Evolutionary conservation across 2,888 invertebrate genomes (phyloP).

Genomic region (Scaptomyza cyrtandrae): DNA sequence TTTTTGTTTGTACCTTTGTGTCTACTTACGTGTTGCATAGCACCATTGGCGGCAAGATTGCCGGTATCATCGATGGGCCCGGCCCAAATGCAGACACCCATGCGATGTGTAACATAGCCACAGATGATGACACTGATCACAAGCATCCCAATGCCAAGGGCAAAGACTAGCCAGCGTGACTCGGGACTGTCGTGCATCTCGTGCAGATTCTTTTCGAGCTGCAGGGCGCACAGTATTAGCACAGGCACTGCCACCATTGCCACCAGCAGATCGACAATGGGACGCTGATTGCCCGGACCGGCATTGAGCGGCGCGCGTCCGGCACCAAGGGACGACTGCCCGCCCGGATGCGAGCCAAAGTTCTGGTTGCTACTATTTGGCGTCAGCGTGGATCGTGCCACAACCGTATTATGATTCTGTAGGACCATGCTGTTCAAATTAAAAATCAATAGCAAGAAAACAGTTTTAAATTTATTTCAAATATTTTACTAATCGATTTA

Average conservation of each 20-base stretch:
- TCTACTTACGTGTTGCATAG: conserved; percentile 74
- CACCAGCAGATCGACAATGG: conserved; percentile 84
- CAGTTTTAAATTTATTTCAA: too few species aligned
- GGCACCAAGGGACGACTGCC: conserved; percentile 4
- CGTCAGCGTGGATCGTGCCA: conserved; percentile 70
- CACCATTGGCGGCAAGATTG: conserved; percentile 66
- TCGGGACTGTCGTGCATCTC: conserved; percentile 82
- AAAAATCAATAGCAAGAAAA: too few species aligned
- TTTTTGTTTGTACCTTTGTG: too few species aligned
- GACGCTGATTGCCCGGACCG: conserved; percentile 76
- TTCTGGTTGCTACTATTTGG: conserved; percentile 61
- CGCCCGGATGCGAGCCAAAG: conserved; percentile 38
- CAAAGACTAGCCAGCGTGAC: conserved; percentile 84
- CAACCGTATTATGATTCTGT: conserved; percentile 78
- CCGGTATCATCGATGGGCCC: conserved; percentile 83
- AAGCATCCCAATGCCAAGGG: conserved; percentile 84
- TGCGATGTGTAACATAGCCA: conserved; percentile 85
- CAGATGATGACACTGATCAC: conserved; percentile 84
- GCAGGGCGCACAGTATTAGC: conserved; percentile 83
- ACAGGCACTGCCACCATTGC: conserved; percentile 84
- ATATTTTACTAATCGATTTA: too few species aligned
- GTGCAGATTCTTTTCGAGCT: conserved; percentile 84
- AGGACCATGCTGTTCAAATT: conserved; percentile 79
- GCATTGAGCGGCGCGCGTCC: conserved; percentile 23
- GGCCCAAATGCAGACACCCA: conserved; percentile 85